These are phyloP conservation scores for Dermochelys coriacea DNA, from an alignment of 2,797 vertebrate species.

Conservation along the genomic window DNA sequence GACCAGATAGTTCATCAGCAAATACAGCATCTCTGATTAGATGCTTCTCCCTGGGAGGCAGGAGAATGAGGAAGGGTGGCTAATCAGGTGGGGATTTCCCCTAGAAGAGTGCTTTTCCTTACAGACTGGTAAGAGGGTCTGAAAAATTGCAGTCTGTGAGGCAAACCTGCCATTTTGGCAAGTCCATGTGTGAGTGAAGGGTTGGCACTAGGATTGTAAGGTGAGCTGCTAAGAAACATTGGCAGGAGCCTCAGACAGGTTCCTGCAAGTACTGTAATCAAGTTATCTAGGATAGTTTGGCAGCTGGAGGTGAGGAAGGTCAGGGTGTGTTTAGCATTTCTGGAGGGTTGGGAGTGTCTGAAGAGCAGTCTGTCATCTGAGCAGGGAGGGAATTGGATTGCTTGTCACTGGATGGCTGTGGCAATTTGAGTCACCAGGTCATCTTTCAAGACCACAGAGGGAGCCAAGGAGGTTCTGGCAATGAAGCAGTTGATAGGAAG, in stretches of 20 bases:
- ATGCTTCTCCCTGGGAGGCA: accelerated
- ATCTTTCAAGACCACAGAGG: not conserved
- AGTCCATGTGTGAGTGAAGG: not conserved
- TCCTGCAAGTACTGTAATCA: not conserved
- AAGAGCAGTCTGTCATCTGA: not conserved
- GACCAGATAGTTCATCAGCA: accelerated
- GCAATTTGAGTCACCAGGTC: not conserved
- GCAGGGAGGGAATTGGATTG: not conserved
- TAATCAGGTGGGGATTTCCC: accelerated
- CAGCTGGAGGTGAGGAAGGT: not conserved
- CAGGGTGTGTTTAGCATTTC: not conserved
- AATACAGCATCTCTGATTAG: not conserved
- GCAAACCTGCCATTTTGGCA: accelerated
- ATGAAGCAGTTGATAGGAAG: not conserved
- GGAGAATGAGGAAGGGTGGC: not conserved
- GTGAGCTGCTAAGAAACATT: not conserved
- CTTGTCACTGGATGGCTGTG: not conserved
- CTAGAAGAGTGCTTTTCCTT: accelerated
- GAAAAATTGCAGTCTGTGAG: not conserved
- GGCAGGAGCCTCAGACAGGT: not conserved
- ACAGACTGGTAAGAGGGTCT: accelerated
- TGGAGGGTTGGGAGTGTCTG: not conserved
- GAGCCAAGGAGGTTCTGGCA: not conserved
- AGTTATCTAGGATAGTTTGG: not conserved
- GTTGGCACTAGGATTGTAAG: not conserved